Evolutionary conservation across 1,140 invertebrate genomes (phyloP).

Genomic region (Cardiocondyla obscurior): DNA sequence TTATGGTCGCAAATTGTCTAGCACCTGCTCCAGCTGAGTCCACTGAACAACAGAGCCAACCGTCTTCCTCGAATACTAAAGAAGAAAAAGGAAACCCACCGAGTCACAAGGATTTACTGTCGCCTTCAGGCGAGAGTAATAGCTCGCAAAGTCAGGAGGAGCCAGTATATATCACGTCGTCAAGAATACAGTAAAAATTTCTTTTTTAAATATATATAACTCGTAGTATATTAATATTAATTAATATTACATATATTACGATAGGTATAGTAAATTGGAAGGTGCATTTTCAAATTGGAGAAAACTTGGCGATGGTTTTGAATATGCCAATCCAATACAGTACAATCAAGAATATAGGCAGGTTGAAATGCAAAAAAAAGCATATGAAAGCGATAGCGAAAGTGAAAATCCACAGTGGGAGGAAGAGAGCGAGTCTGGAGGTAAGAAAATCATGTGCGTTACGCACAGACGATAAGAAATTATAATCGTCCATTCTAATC

Average conservation of each 20-base stretch:
- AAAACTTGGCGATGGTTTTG: slow-evolving; percentile 82
- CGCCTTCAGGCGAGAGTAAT: slow-evolving; percentile 62
- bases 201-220: neutral
- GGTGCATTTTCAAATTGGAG: slow-evolving; percentile 84
- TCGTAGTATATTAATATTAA: neutral
- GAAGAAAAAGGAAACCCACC: slow-evolving; percentile 84
- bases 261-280: slow-evolving; percentile 81
- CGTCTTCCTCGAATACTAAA: slow-evolving; percentile 74
- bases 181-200: slow-evolving; percentile 79
- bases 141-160: slow-evolving; percentile 72
- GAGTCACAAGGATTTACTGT: slow-evolving; percentile 83
- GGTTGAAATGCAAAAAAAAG: slow-evolving; percentile 82
- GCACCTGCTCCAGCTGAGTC: slow-evolving; percentile 78
- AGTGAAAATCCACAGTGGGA: slow-evolving; percentile 71
- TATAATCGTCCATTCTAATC: neutral
- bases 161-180: slow-evolving; percentile 81
- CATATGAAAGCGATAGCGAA: slow-evolving; percentile 77
- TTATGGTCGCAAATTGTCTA: slow-evolving; percentile 90
- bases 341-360: slow-evolving; percentile 86
- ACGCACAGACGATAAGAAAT: neutral
- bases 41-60: slow-evolving; percentile 69
- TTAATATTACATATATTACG: slow-evolving; percentile 8
- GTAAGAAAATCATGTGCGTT: slow-evolving; percentile 35
- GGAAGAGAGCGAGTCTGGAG: slow-evolving; percentile 73
- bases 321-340: slow-evolving; percentile 85